These are phyloP conservation scores for Nasalis larvatus DNA, from an alignment of 2,113 vertebrate genomes.

Conservation along the genomic window DNA sequence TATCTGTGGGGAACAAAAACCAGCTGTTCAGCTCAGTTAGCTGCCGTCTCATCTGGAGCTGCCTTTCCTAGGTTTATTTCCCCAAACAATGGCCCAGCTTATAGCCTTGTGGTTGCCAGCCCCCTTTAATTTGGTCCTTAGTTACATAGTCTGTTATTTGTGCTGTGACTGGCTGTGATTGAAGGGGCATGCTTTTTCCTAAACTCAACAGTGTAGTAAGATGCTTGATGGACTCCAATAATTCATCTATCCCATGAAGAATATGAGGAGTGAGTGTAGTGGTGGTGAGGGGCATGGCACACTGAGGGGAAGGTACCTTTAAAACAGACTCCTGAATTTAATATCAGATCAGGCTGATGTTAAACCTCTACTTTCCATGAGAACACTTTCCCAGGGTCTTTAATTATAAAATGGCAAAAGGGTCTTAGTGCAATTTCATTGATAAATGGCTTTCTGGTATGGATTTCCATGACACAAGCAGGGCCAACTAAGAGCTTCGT, in stretches of 20 bases:
- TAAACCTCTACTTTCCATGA: conserved; percentile 43
- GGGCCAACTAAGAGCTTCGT: background rate
- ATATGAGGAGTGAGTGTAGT: background rate
- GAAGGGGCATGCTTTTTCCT: background rate
- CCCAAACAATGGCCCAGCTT: conserved; percentile 45
- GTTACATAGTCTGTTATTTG: conserved; percentile 68
- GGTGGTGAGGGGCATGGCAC: background rate
- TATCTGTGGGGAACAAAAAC: conserved; percentile 51
- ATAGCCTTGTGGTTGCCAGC: conserved; percentile 41
- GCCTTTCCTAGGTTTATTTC: background rate
- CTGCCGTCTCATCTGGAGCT: conserved; percentile 57
- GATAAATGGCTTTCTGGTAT: background rate
- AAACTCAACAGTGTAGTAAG: background rate
- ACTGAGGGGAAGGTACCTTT: background rate
- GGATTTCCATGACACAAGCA: background rate
- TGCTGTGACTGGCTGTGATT: conserved; percentile 50
- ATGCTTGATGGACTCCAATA: conserved; percentile 51
- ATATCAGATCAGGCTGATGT: background rate
- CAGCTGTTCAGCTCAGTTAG: conserved; percentile 57
- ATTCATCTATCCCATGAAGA: conserved; percentile 40
- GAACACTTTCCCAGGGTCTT: background rate
- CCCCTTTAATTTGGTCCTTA: conserved; percentile 74
- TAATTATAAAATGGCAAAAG: conserved; percentile 20
- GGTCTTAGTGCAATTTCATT: background rate
- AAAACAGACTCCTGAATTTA: conserved; percentile 37